Evolutionary conservation across 2,888 invertebrate genomes (phyloP).

Genomic region (Macrophya alboannulata): DNA sequence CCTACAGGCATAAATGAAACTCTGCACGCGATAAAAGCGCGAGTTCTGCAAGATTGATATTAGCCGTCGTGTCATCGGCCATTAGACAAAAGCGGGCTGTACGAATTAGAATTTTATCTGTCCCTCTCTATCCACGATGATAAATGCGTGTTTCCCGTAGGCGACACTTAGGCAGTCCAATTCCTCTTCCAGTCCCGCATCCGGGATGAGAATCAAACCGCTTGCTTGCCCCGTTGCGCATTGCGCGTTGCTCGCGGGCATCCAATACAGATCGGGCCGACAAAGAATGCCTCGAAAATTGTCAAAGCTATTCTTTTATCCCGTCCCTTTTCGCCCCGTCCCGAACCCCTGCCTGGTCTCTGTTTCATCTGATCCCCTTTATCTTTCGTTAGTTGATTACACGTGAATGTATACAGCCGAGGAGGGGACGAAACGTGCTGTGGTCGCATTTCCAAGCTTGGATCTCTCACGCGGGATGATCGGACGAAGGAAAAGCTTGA

Average conservation of each 20-base stretch:
- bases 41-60: slow-evolving; percentile 34
- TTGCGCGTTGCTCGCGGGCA: slow-evolving; percentile 43
- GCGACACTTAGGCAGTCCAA: slow-evolving; percentile 60
- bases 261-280: slow-evolving; percentile 48
- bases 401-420: slow-evolving; percentile 12
- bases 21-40: neutral
- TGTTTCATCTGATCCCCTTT: slow-evolving; percentile 32
- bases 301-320: slow-evolving; percentile 50
- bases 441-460: slow-evolving; percentile 40
- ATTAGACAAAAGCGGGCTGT: neutral
- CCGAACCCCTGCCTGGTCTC: neutral
- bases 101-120: slow-evolving; percentile 38
- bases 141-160: slow-evolving; percentile 40
- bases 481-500: neutral
- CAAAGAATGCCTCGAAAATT: slow-evolving; percentile 50
- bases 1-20: neutral
- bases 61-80: slow-evolving; percentile 27
- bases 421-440: slow-evolving; percentile 26
- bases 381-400: slow-evolving; percentile 52
- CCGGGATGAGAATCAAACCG: slow-evolving; percentile 61
- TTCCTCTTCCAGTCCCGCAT: slow-evolving; percentile 58
- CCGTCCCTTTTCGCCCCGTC: neutral
- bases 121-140: neutral
- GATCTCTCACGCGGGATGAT: slow-evolving; percentile 47
- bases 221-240: slow-evolving; percentile 48